Base-by-base conservation (phyloP, 92 coral and sea anemone genomes). In the Umimayanthus kanabou region DNA sequence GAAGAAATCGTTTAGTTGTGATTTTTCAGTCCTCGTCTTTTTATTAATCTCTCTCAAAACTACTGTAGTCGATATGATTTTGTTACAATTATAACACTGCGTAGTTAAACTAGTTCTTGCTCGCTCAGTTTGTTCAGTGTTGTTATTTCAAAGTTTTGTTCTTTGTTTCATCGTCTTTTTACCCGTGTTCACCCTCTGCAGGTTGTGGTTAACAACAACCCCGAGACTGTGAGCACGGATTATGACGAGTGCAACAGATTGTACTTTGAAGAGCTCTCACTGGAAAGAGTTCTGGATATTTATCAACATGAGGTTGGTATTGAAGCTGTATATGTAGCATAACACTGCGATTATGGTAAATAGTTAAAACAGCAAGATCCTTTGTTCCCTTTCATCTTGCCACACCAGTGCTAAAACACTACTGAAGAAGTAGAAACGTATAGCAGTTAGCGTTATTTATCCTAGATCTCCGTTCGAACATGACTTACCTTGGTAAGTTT, bases 211-310 rank as follows among this genome's bases (percentile, higher is more conserved):
- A 97, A 97, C 81, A 95, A 97, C 90, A 97, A 97, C 88, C 99
- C 99, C 0, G 99, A 97, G 92, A 97, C 99, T 45, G 99, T 97
- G 20, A 97, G 99, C 83, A 97, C 99, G 43, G 99, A 97, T 76
- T 97, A 97, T 67, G 99, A 97, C 70, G 99, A 97, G 86, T 97
- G 99, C 61, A 98, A 97, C 90, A 88, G 98, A 29, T 94, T 97
- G 14, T 97, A 97, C 93, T 97, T 97, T 89, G 99, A 97, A 84
- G 99, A 97, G 91, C 92, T 97, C 85, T 97, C 99, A 39, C 88
- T 94, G 76, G 99, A 97, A 87, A 86, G 99, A 79, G 98, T 97
- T 50, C 88, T 97, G 81, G 99, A 97, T 83, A 97, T 97, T 39
- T 97, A 97, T 42, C 94, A 97, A 85, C 98, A 91, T 88, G 99